Conservation (phyloP, 2,888 invertebrate genomes). For the Ommatoiulus sabulosus region DNA sequence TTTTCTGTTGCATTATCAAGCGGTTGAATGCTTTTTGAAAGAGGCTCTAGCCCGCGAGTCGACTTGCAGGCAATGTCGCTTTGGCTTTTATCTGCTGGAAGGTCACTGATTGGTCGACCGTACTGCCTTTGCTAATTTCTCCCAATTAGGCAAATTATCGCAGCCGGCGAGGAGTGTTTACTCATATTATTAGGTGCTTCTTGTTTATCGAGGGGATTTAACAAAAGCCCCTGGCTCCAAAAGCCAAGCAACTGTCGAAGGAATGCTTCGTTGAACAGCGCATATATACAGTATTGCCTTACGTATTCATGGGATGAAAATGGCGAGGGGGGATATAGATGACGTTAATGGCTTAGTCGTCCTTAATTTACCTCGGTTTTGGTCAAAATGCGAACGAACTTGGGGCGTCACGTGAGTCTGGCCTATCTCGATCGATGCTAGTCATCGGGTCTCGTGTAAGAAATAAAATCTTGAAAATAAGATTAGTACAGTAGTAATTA, state of each 20-base stretch:
- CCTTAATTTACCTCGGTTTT: not conserved
- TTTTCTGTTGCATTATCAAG: slow-evolving; percentile 41
- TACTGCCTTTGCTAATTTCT: slow-evolving; percentile 53
- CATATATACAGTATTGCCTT: not conserved
- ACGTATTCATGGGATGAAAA: not conserved
- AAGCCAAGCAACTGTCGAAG: not conserved
- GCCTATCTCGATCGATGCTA: not conserved
- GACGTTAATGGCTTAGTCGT: not conserved
- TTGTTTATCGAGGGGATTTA: slow-evolving; percentile 29
- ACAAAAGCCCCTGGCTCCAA: not conserved
- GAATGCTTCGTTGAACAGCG: not conserved
- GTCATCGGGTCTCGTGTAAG: not conserved
- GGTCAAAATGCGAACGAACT: not conserved
- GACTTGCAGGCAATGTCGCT: not conserved
- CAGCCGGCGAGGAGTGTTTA: slow-evolving; percentile 39
- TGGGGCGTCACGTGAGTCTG: not conserved
- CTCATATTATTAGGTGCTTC: slow-evolving; percentile 36
- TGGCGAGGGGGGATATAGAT: not conserved
- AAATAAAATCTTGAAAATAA: no score
- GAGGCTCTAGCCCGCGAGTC: not conserved
- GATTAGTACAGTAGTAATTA: not conserved
- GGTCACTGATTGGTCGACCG: slow-evolving; percentile 47
- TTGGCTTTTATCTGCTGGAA: slow-evolving; percentile 31
- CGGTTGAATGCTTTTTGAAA: slow-evolving; percentile 38
- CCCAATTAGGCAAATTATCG: slow-evolving; percentile 57